Base-by-base conservation (phyloP, 1,140 invertebrate genomes). In the Drosophila pallidifrons region DNA sequence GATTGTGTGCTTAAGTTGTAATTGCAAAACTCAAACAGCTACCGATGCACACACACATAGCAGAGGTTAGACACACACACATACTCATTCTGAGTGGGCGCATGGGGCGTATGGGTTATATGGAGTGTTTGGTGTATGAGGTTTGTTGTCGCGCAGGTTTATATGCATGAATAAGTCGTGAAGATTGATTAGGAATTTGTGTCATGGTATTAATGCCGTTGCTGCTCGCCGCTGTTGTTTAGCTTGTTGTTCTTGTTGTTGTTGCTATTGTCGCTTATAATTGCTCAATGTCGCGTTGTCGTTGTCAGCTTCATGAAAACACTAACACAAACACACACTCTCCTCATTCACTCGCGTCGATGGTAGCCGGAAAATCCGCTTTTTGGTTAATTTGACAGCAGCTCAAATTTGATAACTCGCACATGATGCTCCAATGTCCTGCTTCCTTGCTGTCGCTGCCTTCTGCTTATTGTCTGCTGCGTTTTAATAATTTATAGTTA, bases 1-100 rank as follows among this genome's bases (percentile, higher is more conserved):
- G 83, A 83, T 83, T 87, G 81, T 85, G 79, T 81, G 81, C 81
- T 87, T 87, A 87, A 79, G 81, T 75, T 79, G 79, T 83, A 87
- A 87, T 83, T 85, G 81, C 79, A 79, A 79, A 81, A 79, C 77
- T 79, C 79, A 79, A 81, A 81, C 76, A 79, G 61, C 61, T 52
- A 76, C 45, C 63, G 61, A 74, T 59, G 60, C 65, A 58, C 51
- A 43, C 43, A 76, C 51, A 64, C 47, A 20, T 25, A 25, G 20
- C 16, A 15, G 43, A 74, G 71, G 64, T 74, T 74, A 74, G 20
- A 58, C 69, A 72, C 41, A 63, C 28, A 41, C 16, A 51, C 35
- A 58, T 61, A 72, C 41, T 58, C 28, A 43, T 20, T 43, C 35
- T 32, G 32, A 15, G 32, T 71, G 43, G 25, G 54, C 57, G 54